These are phyloP conservation scores for Lypha dubia DNA, from an alignment of 2,888 invertebrate genomes.

Conservation along the genomic window DNA sequence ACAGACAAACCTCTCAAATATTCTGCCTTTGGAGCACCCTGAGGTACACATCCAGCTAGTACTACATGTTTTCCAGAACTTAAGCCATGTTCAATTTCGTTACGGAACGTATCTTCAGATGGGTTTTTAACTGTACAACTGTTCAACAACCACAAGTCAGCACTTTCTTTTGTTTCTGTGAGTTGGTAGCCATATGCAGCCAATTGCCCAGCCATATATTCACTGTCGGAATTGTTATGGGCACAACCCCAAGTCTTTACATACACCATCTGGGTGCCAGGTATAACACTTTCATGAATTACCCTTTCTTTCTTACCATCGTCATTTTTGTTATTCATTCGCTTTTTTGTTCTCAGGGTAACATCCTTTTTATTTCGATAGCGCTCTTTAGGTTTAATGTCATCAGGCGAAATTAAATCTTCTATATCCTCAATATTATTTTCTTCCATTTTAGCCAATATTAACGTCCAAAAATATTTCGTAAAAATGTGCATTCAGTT, in stretches of 20 bases:
- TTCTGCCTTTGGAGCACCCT: constrained; percentile 91
- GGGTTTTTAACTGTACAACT: constrained; percentile 99
- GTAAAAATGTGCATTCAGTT: constrained; percentile 25
- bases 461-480: neutral
- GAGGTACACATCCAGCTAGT: constrained; percentile 98
- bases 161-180: constrained; percentile 90
- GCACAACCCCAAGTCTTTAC: constrained; percentile 99
- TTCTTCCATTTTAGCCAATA: constrained; percentile 68
- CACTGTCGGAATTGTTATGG: constrained; percentile 98
- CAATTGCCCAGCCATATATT: constrained; percentile 99
- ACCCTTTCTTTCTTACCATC: constrained; percentile 81
- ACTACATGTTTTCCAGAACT: constrained; percentile 92
- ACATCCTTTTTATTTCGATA: constrained; percentile 89
- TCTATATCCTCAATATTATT: constrained; percentile 90
- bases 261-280: constrained; percentile 91
- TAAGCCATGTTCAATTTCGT: constrained; percentile 91
- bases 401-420: constrained; percentile 91
- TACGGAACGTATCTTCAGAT: constrained; percentile 96
- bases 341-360: constrained; percentile 87
- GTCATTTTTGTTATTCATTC: constrained; percentile 72
- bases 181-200: constrained; percentile 94
- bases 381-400: constrained; percentile 90
- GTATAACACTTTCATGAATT: constrained; percentile 86
- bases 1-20: constrained; percentile 89
- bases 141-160: constrained; percentile 97